A percentile compares a stretch with the other conserved stretches of the same genome.
These are phyloP conservation scores for Lutraria rhynchaena DNA, from an alignment of 1,140 invertebrate species.

Conservation along the genomic window DNA sequence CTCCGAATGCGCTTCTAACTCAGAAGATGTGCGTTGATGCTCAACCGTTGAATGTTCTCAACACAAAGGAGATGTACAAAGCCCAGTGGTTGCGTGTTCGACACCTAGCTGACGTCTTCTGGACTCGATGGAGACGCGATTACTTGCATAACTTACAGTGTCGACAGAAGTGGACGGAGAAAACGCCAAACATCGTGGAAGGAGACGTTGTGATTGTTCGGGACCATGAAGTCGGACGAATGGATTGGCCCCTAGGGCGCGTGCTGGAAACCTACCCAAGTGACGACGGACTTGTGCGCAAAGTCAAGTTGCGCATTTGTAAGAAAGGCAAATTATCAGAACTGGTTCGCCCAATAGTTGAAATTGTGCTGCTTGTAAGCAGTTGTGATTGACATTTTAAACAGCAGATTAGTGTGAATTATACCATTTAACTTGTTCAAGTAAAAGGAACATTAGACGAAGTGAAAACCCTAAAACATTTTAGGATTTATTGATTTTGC, in stretches of 20 bases:
- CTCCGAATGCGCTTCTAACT: not conserved
- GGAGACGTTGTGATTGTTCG: slow-evolving; percentile 19
- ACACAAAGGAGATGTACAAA: slow-evolving; percentile 14
- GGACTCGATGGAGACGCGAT: slow-evolving; percentile 14
- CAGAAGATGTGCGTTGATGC: not conserved
- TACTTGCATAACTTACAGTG: not conserved
- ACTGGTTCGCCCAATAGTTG: not conserved
- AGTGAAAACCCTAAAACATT: too few species aligned
- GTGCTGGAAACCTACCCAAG: not conserved
- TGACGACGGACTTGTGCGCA: not conserved
- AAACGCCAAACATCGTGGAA: not conserved
- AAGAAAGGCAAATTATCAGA: not conserved
- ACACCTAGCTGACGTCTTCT: slow-evolving; percentile 20
- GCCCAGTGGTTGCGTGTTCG: slow-evolving; percentile 8
- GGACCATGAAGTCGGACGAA: not conserved
- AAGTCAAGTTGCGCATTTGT: not conserved
- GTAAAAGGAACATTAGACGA: too few species aligned
- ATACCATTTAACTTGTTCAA: too few species aligned
- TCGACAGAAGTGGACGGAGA: slow-evolving; percentile 11
- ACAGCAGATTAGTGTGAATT: too few species aligned
- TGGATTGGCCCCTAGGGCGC: not conserved
- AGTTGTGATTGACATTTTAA: not conserved
- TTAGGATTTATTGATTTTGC: too few species aligned
- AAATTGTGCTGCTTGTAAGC: not conserved
- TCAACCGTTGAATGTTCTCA: not conserved